These are phyloP conservation scores for Lanius ludovicianus DNA, from an alignment of 2,113 vertebrate genomes.

Conservation along the genomic window DNA sequence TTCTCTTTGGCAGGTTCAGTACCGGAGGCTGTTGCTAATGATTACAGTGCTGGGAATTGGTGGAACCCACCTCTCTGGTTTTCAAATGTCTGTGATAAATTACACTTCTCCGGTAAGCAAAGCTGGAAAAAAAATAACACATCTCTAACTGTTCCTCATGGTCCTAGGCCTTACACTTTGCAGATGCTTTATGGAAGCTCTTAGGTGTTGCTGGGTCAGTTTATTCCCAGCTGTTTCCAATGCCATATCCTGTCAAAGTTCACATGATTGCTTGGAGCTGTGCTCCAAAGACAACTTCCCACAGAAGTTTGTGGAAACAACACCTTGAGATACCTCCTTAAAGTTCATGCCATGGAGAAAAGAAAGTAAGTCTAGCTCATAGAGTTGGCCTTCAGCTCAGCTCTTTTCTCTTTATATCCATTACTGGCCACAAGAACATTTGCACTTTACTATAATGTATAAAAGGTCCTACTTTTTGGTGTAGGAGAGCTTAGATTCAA, in stretches of 20 bases:
- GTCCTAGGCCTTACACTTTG: not conserved
- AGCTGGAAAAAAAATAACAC: not conserved
- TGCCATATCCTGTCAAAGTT: not conserved
- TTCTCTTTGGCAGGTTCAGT: constrained; percentile 34
- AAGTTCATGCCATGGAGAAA: not conserved
- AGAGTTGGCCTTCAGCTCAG: not conserved
- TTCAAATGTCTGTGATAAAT: constrained; percentile 79
- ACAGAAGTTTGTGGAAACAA: not conserved
- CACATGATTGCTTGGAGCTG: not conserved
- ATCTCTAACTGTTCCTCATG: not conserved
- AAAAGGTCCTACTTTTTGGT: not conserved
- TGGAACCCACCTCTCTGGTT: constrained; percentile 80
- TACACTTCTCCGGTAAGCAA: constrained; percentile 78
- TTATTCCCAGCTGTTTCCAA: not conserved
- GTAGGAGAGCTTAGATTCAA: not conserved
- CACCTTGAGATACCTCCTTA: not conserved
- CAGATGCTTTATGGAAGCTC: not conserved
- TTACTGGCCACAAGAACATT: not conserved
- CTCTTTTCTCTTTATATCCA: not conserved
- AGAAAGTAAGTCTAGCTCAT: not conserved
- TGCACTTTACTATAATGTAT: not conserved
- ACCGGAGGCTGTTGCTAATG: constrained; percentile 23
- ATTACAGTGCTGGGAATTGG: constrained; percentile 77
- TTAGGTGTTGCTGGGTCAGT: not conserved
- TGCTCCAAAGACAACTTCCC: not conserved